A percentile compares a stretch with the other conserved stretches of the same genome.
These are phyloP conservation scores for Apogon talboti DNA, from an alignment of 2,797 vertebrate genomes.

Conservation along the genomic window DNA sequence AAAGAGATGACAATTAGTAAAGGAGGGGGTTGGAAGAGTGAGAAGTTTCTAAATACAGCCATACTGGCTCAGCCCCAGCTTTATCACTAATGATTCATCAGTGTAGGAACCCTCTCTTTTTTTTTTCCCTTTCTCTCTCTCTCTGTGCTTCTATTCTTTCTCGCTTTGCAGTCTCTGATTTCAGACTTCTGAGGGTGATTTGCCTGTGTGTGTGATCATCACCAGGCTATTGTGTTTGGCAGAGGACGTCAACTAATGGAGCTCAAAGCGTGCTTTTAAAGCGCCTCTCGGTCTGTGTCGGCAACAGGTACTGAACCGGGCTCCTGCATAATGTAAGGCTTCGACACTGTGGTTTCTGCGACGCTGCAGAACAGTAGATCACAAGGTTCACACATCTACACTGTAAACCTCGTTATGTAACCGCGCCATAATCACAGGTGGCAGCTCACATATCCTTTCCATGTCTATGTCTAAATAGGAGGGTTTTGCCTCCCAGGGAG, in stretches of 20 bases:
- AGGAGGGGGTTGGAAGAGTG: constrained; percentile 68
- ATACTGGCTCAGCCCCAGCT: constrained; percentile 72
- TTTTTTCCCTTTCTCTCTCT: constrained; percentile 31
- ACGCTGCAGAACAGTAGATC: constrained; percentile 71
- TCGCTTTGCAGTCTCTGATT: constrained; percentile 70
- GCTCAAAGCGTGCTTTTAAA: constrained; percentile 67
- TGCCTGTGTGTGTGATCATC: constrained; percentile 78
- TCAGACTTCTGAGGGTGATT: constrained; percentile 72
- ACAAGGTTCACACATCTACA: constrained; percentile 72
- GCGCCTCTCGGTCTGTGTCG: constrained; percentile 53
- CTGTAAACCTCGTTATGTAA: constrained; percentile 74
- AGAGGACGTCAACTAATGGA: constrained; percentile 65
- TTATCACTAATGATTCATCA: constrained; percentile 82
- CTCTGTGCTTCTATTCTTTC: constrained; percentile 50
- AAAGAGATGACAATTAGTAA: constrained; percentile 78
- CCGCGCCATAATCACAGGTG: constrained; percentile 77
- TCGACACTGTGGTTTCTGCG: constrained; percentile 10
- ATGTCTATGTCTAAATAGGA: constrained; percentile 72
- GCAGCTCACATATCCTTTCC: constrained; percentile 70
- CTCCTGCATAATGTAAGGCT: constrained; percentile 58
- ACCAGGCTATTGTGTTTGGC: constrained; percentile 73
- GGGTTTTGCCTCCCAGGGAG: constrained; percentile 70
- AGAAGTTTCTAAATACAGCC: constrained; percentile 83
- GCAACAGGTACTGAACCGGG: constrained; percentile 69
- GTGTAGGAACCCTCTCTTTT: constrained; percentile 65